Base-by-base conservation (phyloP, 92 coral and sea anemone species). In the Epizoanthus ramosus region DNA sequence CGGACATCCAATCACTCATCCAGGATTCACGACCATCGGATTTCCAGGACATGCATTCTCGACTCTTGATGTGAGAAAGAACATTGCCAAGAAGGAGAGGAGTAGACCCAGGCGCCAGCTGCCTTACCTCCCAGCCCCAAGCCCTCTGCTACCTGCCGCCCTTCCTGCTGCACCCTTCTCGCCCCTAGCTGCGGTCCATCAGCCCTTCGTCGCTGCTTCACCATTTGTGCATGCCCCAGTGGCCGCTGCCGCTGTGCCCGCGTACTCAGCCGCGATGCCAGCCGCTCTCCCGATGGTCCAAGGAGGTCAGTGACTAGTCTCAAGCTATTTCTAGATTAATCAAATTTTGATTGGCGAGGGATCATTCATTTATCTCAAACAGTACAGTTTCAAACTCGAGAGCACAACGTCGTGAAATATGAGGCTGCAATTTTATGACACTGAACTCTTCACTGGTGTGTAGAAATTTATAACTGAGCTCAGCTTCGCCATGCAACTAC, bases 1-100 rank as follows among this genome's bases (percentile, higher is more conserved):
- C 58, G 99, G 99, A 41, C 99, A 95, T 72, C 98, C 99, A 43
- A 90, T 97, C 87, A 97, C 99, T 6, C 99, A 94, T 58, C 99
- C 99, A 6, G 99, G 99, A 21, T 97, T 97, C 73, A 90, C 99
- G 0, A 97, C 98, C 57, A 89, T 97, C 57, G 99, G 99, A 9
- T 97, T 85, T 73, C 99, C 99, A 3, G 98, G 98, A 3, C 99
- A 94, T 57, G 99, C 99, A 8, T 68, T 90, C 74, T 98, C 99
- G 37, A 94, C 98, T 24, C 93, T 96, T 64, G 99, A 97, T 75
- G 98, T 97, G 37, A 94, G 95, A 74, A 93, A 90, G 61, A 92
- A 75, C 19, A 92, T 92, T 58, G 98, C 93, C 7, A 85, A 84
- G 72, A 92, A 92, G 67, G 83, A 39, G 41, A 86, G 85, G 47